Evolutionary conservation across 2,113 vertebrate species (phyloP), one percentile per base, ranked within the genome.

Genomic region (Epinephelus fuscoguttatus): DNA sequence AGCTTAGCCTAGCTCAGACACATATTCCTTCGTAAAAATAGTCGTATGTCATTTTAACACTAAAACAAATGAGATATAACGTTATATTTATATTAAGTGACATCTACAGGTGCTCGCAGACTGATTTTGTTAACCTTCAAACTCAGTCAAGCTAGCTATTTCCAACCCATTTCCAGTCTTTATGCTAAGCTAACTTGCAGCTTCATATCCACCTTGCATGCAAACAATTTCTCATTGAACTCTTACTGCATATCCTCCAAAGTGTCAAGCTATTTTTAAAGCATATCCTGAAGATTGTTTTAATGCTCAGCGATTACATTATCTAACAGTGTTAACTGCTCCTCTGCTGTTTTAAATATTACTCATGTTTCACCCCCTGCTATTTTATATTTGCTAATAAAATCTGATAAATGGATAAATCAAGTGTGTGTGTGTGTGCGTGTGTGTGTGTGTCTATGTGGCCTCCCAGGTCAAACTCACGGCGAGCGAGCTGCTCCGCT

Each of bases 401-500:
- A 85, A 90, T 19, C 56, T 63, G 61, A 78, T 75, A 68, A 69
- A 49, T 55, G 27, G 61, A 82, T 84, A 71, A 85, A 83, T 73
- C 78, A 18, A 84, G 70, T 21, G 76, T 78, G 63, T 64, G 79
- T 63, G 70, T 78, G 63, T n/a, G n/a, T n/a, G n/a, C n/a, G 70
- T 21, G 76, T 78, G 63, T 64, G 79, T 64, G 79, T 63, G 61
- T 68, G 63, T 80, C 9, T 80, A 3, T 66, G 60, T 81, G 86
- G 75, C 77, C 80, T 84, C 52, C 18, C 81, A 52, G 84, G 84
- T 89, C 87, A 86, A 86, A 90, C 67, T 64, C 85, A 25, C 78
- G 30, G 63, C 52, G 42, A 70, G 86, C 17, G 74, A 84, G 90
- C 88, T 62, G 86, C 82, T 90, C 85, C 75, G 76, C 88, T 87